Base-by-base conservation (phyloP, 2,888 invertebrate species). In the Eurytoma adleriae region DNA sequence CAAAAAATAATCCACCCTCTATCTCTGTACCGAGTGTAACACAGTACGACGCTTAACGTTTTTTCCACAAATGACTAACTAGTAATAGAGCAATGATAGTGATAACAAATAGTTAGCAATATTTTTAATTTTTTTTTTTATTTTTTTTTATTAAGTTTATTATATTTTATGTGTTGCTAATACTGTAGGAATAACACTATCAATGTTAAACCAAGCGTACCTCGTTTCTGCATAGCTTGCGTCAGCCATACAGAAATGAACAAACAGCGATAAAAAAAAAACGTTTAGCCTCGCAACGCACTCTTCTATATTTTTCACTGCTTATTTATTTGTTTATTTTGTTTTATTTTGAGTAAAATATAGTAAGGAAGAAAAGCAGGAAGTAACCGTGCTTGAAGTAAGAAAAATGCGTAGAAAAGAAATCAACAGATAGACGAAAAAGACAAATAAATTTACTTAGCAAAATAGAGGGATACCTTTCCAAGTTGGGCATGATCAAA, bases 401-500 rank as follows among this genome's bases (percentile, higher is more conserved):
- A 50, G 4, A 66, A 52, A 27, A 27, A 61, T 40, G 40, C 40
- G 40, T 40, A 40, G 40, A 40, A 61, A 59, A 69, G 13, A 77
- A 75, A 71, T 73, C 18, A 69, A 70, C 30, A 75, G 70, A 72
- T 48, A 67, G 56, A 40, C 20, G 50, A 30, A 70, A 61, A 72
- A 74, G 27, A 57, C 24, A 52, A 59, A 13, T 64, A 64, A 67
- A 73, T 64, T 56, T 66, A 66, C 14, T n/a, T 27, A 83, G 74
- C 56, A 70, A 81, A 78, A 85, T 86, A 87, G 88, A 88, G 87
- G 87, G 87, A 84, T 79, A 56, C 64, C 86, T 85, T 85, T 86
- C 86, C 84, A 79, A 86, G 82, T 85, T 87, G 90, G 90, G 90
- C 90, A 91, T 91, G 90, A 91, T 91, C 90, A 91, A 91, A 91